phyloP scores from a whole-genome alignment of 2,797 vertebrate genomes.

The Ibycter americanus region DNA sequence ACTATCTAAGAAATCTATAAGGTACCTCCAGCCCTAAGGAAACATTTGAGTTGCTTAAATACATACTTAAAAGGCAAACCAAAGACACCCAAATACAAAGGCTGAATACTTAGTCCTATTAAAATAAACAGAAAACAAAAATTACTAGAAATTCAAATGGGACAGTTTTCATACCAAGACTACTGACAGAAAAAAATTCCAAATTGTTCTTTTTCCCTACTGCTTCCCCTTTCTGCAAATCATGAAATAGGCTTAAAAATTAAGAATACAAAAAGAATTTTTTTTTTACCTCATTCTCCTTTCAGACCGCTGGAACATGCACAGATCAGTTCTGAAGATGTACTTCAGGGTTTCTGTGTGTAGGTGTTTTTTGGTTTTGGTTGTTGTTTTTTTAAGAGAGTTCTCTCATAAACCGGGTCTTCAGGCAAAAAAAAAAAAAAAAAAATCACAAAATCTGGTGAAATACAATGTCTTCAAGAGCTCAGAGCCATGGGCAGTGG shows the following conservation, averaged over 20 bases:
- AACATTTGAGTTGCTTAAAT: background rate
- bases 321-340: background rate
- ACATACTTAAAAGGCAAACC: background rate
- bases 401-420: background rate
- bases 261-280: background rate
- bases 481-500: background rate
- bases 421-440: background rate
- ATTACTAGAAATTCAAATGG: background rate
- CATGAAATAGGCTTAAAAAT: background rate
- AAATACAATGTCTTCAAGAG: fast-evolving
- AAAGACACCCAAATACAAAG: background rate
- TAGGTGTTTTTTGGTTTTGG: background rate
- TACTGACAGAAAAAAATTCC: background rate
- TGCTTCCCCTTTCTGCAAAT: background rate
- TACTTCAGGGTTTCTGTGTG: background rate
- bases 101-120: background rate
- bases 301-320: background rate
- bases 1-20: background rate
- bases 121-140: background rate
- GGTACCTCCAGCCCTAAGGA: background rate
- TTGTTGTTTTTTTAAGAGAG: background rate
- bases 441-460: no score
- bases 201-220: background rate
- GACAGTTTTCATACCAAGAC: background rate
- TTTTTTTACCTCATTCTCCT: background rate